Conservation (phyloP, 2,888 invertebrate species). For the Heliconius aoede region DNA sequence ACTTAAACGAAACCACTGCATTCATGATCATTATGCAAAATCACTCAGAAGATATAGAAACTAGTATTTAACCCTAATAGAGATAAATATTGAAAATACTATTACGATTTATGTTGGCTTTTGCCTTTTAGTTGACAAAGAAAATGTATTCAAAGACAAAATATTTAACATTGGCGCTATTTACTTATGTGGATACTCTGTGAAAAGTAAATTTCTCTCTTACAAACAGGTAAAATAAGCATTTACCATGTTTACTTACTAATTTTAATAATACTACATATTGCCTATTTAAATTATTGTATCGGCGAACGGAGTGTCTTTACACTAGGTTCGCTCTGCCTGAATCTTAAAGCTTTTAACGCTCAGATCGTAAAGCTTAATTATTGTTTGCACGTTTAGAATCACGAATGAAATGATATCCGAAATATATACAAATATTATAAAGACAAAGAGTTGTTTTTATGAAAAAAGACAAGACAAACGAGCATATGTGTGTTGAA, state of each 20-base stretch:
- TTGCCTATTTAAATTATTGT: not conserved
- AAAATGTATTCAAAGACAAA: not conserved
- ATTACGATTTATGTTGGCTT: not conserved
- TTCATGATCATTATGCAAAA: not conserved
- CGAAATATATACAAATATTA: too few relatives aligned
- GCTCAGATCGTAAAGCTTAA: too few relatives aligned
- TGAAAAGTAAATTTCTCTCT: constrained; percentile 14
- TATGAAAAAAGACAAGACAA: too few relatives aligned
- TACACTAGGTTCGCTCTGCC: too few relatives aligned
- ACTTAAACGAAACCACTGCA: too few relatives aligned
- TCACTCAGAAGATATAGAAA: not conserved
- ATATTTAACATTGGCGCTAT: not conserved
- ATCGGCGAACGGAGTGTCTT: too few relatives aligned
- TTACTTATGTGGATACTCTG: not conserved
- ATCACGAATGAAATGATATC: too few relatives aligned
- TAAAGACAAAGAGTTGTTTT: too few relatives aligned
- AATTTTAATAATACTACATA: not conserved
- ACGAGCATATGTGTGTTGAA: too few relatives aligned
- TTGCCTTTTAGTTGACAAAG: not conserved
- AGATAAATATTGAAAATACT: not conserved
- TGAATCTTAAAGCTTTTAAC: too few relatives aligned
- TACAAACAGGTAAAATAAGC: not conserved
- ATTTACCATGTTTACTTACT: not conserved
- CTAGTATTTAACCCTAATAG: not conserved
- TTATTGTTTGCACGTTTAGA: too few relatives aligned